These are phyloP conservation scores for Sebastes reedi DNA, from an alignment of 2,797 vertebrate genomes.

Conservation along the genomic window DNA sequence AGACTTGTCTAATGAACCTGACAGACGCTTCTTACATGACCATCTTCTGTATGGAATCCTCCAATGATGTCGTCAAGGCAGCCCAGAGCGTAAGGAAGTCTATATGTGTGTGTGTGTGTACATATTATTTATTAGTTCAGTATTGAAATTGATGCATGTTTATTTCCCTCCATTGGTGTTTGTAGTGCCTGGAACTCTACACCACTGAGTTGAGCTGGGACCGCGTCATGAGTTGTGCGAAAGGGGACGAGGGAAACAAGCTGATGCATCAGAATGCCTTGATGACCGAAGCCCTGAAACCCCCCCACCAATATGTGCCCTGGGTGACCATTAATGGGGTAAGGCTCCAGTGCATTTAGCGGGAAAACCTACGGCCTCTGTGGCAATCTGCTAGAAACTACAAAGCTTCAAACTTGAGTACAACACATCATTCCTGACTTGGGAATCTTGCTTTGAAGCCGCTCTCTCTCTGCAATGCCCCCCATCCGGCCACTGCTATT, in stretches of 20 bases:
- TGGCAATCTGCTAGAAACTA: background rate
- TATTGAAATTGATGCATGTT: background rate
- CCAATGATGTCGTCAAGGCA: conserved; percentile 61
- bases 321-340: conserved; percentile 94
- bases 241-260: conserved; percentile 81
- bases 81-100: conserved; percentile 68
- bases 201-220: conserved; percentile 44
- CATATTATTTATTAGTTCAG: background rate
- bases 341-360: conserved; percentile 23
- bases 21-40: conserved; percentile 31
- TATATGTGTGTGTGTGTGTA: background rate
- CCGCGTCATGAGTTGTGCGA: conserved; percentile 79
- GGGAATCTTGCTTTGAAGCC: background rate
- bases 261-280: conserved; percentile 91
- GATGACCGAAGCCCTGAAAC: conserved; percentile 79
- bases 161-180: background rate
- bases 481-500: background rate
- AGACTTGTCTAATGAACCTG: conserved; percentile 86
- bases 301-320: conserved; percentile 89
- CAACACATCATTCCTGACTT: background rate
- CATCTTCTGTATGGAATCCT: conserved; percentile 89
- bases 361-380: background rate
- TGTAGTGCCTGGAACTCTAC: conserved; percentile 84
- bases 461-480: background rate
- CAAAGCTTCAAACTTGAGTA: background rate